A percentile compares a stretch with the other conserved stretches of the same genome.
phyloP scores from a whole-genome alignment of 2,113 vertebrate genomes.

The Cryptotis parvus region DNA sequence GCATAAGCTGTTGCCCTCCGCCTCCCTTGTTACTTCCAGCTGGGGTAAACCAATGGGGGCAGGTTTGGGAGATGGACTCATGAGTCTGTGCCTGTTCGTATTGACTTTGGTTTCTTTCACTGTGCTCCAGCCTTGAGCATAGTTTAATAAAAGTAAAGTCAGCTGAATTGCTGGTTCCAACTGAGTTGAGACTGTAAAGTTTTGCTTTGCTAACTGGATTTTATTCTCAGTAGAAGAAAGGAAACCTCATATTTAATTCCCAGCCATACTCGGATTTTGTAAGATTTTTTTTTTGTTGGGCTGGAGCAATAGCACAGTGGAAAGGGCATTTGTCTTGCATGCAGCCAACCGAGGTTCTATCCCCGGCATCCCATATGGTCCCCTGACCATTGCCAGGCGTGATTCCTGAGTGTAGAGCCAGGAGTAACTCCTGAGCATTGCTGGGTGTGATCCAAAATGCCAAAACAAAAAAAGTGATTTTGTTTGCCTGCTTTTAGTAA shows the following conservation, averaged over 20 bases:
- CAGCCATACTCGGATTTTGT: background rate
- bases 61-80: background rate
- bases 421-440: too few relatives aligned
- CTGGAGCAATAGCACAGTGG: too few relatives aligned
- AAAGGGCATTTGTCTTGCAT: too few relatives aligned
- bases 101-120: constrained; percentile 1
- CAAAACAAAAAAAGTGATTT: too few relatives aligned
- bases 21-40: constrained; percentile 41
- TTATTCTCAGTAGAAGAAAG: constrained; percentile 20
- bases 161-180: background rate
- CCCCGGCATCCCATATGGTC: too few relatives aligned
- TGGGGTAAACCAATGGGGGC: background rate
- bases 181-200: background rate
- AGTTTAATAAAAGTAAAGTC: constrained; percentile 40
- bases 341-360: too few relatives aligned
- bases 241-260: background rate
- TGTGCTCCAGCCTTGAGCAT: background rate
- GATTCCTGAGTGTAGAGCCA: too few relatives aligned
- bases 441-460: too few relatives aligned
- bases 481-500: too few relatives aligned
- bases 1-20: background rate
- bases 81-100: background rate
- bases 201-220: constrained; percentile 23
- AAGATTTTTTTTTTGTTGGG: background rate
- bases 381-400: too few relatives aligned